Conservation (phyloP, 2,888 invertebrate genomes). For the Molanna angustata region DNA sequence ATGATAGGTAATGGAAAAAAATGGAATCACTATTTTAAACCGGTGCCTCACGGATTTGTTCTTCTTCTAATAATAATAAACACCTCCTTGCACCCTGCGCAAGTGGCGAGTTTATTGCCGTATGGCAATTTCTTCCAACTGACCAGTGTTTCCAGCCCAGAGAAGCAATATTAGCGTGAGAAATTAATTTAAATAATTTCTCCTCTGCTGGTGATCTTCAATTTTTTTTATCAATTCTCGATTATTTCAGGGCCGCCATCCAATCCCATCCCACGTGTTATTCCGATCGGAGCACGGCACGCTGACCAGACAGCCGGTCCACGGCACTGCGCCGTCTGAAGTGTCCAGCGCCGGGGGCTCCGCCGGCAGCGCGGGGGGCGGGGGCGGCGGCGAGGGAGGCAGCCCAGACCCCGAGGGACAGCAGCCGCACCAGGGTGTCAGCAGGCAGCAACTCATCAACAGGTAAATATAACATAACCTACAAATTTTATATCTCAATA, state of each 20-base stretch:
- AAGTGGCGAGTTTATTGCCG: no score
- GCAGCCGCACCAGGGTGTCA: conserved; percentile 71
- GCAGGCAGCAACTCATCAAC: conserved; percentile 84
- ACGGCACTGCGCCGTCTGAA: conserved; percentile 36
- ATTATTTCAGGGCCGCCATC: conserved; percentile 44
- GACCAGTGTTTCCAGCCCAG: no score
- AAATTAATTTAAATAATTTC: no score
- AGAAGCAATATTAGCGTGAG: no score
- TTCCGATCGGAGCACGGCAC: conserved; percentile 33
- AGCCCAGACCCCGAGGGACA: conserved; percentile 44
- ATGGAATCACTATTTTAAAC: no score
- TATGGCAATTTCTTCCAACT: no score
- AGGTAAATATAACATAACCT: conserved; percentile 49
- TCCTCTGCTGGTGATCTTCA: no score
- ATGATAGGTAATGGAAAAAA: no score
- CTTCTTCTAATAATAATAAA: no score
- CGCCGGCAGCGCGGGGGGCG: conserved; percentile 44
- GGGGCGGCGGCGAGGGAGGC: conserved; percentile 37
- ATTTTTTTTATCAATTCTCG: no score
- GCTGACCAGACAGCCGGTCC: conserved; percentile 22
- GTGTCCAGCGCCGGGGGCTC: conserved; percentile 36
- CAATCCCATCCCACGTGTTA: conserved; percentile 25
- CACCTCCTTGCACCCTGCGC: no score
- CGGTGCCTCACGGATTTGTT: no score
- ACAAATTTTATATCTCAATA: not conserved